Evolutionary conservation across 2,113 vertebrate species (phyloP).

Genomic region (Capreolus pygargus): DNA sequence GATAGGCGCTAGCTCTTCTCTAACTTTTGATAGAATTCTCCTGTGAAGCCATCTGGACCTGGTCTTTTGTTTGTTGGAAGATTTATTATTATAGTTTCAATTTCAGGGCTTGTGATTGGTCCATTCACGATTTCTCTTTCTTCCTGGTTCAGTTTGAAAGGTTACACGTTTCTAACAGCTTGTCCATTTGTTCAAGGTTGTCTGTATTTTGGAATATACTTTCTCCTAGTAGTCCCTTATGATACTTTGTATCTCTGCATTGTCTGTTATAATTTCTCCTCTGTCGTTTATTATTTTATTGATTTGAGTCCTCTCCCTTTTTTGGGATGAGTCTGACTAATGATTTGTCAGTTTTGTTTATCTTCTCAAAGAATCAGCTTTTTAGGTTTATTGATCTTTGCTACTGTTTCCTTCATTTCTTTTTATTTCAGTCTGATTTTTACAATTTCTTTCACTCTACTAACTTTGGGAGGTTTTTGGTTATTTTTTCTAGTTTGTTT

Average conservation of each 20-base stretch:
- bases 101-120: background rate
- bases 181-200: background rate
- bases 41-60: too few species aligned
- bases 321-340: background rate
- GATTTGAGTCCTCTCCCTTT: background rate
- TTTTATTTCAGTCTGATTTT: background rate
- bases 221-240: background rate
- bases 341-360: background rate
- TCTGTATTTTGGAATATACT: background rate
- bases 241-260: background rate
- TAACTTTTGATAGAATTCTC: too few species aligned
- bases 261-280: background rate
- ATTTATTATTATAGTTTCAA: too few species aligned
- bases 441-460: background rate
- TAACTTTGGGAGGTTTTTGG: background rate
- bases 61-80: too few species aligned
- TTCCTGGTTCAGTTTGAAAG: background rate
- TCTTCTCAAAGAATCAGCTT: background rate
- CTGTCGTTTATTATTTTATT: background rate
- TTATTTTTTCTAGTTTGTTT: background rate
- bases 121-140: background rate
- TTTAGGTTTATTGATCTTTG: background rate
- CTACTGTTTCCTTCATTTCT: background rate
- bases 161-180: background rate
- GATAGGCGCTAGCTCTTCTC: too few species aligned